Conservation (phyloP, 2,113 vertebrate genomes). For the Odocoileus virginianus region DNA sequence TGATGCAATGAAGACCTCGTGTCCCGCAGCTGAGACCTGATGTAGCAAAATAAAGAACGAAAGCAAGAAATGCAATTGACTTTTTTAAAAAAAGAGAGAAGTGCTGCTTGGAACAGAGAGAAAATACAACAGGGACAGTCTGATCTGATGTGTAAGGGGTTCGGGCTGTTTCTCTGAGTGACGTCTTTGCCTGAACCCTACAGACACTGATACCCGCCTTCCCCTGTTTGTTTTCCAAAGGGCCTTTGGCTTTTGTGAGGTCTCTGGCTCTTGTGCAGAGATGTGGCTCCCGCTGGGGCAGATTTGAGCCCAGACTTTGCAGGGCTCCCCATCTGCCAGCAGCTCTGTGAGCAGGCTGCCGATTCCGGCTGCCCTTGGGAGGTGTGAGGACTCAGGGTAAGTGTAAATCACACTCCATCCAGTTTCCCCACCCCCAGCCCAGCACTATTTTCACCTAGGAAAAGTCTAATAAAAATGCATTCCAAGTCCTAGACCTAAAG, state of each 20-base stretch:
- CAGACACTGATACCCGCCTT: not conserved
- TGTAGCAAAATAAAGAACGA: not conserved
- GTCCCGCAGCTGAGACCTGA: not conserved
- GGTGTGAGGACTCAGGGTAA: slow-evolving; percentile 60
- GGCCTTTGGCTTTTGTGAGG: not conserved
- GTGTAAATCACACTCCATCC: slow-evolving; percentile 66
- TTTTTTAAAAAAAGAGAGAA: not conserved
- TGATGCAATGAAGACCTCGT: not conserved
- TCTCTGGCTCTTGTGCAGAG: fast-evolving
- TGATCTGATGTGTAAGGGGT: not conserved
- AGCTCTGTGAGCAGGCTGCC: not conserved
- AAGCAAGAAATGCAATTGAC: not conserved
- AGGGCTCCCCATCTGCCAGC: not conserved
- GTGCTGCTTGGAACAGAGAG: not conserved
- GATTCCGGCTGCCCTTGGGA: slow-evolving; percentile 36
- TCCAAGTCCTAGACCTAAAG: slow-evolving; percentile 34
- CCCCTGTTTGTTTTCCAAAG: not conserved
- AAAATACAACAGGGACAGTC: not conserved
- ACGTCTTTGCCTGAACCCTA: not conserved
- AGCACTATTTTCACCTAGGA: slow-evolving; percentile 62
- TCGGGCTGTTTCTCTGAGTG: not conserved
- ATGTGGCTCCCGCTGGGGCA: not conserved
- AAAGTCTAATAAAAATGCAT: slow-evolving; percentile 61
- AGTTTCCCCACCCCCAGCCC: slow-evolving; percentile 15
- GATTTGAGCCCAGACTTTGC: not conserved